These are phyloP conservation scores for Dicycla oo DNA, from an alignment of 2,888 invertebrate genomes.

Conservation along the genomic window DNA sequence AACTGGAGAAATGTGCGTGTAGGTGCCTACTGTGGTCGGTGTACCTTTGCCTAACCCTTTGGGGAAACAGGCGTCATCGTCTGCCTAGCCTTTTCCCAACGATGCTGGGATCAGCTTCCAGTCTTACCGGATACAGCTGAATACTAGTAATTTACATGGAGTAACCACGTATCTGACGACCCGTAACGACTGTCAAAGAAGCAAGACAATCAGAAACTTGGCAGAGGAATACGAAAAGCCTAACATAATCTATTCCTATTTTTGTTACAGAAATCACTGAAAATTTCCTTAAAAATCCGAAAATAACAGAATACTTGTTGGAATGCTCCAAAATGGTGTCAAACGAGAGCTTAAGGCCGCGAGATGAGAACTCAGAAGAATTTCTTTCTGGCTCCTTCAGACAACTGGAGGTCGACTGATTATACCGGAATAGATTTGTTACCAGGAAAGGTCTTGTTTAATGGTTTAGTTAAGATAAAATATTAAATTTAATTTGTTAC, in stretches of 20 bases:
- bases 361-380: conserved; percentile 33
- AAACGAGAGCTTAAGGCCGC: conserved; percentile 34
- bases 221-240: neutral
- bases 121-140: no score
- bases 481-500: no score
- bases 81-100: no score
- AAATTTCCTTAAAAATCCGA: conserved; percentile 13
- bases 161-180: no score
- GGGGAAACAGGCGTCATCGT: no score
- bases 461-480: neutral
- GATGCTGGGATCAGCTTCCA: no score
- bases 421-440: neutral
- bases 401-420: conserved; percentile 36
- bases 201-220: neutral
- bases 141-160: no score
- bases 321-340: conserved; percentile 42
- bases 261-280: conserved; percentile 39
- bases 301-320: conserved; percentile 28
- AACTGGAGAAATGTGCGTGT: no score
- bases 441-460: no score
- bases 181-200: no score
- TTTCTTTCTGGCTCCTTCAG: conserved; percentile 38
- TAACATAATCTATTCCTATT: neutral
- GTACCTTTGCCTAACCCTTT: no score
- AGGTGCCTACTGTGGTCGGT: no score